phyloP scores from a whole-genome alignment of 2,888 invertebrate species.

The Danaus chrysippus region DNA sequence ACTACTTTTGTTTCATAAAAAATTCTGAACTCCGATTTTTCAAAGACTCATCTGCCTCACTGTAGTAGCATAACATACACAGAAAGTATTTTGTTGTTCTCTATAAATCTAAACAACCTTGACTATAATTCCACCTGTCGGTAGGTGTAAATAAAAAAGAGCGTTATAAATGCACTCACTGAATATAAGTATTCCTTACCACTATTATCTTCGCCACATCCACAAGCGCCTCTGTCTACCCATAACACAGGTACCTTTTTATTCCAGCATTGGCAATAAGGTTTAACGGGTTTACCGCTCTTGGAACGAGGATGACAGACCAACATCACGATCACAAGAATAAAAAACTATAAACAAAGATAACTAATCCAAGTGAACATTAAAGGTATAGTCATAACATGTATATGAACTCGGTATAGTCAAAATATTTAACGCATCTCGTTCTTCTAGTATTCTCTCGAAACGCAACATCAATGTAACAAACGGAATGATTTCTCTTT shows the following conservation, averaged over 20 bases:
- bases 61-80: no score
- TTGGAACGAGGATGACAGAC: conserved; percentile 23
- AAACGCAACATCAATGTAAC: no score
- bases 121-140: no score
- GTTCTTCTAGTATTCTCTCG: conserved; percentile 15
- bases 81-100: no score
- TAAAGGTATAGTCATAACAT: conserved; percentile 8
- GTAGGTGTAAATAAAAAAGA: no score
- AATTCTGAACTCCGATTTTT: no score
- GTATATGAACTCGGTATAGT: conserved; percentile 6
- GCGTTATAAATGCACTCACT: no score
- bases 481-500: no score
- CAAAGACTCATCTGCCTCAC: no score
- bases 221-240: conserved; percentile 56
- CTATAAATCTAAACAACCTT: no score
- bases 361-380: conserved; percentile 14
- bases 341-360: conserved; percentile 20
- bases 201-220: conserved; percentile 76
- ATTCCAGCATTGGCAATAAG: conserved; percentile 62
- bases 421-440: conserved; percentile 16
- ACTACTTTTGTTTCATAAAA: no score
- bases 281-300: conserved; percentile 39
- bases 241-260: conserved; percentile 47
- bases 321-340: conserved; percentile 29
- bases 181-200: conserved; percentile 43